Evolutionary conservation across 2,888 invertebrate species (phyloP).

Genomic region (Sicus ferrugineus): DNA sequence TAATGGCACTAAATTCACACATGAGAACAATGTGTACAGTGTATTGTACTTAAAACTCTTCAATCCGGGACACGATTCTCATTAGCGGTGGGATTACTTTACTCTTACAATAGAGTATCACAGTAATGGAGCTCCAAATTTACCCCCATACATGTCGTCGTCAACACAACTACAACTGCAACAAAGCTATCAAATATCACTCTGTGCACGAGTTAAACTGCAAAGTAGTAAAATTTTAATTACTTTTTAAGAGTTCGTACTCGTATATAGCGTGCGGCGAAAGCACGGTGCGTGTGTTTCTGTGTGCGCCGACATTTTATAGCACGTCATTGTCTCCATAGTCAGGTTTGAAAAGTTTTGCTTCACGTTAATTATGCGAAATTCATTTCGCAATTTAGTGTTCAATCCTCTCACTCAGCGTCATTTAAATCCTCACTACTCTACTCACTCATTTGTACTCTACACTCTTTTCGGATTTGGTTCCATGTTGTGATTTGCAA

Average conservation of each 20-base stretch:
- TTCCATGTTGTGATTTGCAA: conserved; percentile 2
- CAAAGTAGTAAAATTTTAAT: conserved; percentile 29
- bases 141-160: too few species aligned
- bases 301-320: too few species aligned
- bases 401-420: conserved; percentile 5
- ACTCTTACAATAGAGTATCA: too few species aligned
- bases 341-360: conserved; percentile 49
- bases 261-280: background rate
- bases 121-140: too few species aligned
- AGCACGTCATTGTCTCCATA: conserved; percentile 14
- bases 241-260: conserved; percentile 30
- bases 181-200: too few species aligned
- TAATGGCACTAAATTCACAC: too few species aligned
- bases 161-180: too few species aligned
- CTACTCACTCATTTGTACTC: background rate
- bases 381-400: conserved; percentile 47
- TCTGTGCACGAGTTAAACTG: conserved; percentile 3
- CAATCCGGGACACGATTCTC: too few species aligned
- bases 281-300: background rate
- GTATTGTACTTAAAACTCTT: too few species aligned
- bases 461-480: background rate
- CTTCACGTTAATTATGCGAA: conserved; percentile 58
- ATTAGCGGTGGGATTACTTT: too few species aligned
- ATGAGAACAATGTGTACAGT: too few species aligned
- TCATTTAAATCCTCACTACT: background rate